Evolutionary conservation across 2,797 vertebrate species (phyloP).

Genomic region (Manis pentadactyla): DNA sequence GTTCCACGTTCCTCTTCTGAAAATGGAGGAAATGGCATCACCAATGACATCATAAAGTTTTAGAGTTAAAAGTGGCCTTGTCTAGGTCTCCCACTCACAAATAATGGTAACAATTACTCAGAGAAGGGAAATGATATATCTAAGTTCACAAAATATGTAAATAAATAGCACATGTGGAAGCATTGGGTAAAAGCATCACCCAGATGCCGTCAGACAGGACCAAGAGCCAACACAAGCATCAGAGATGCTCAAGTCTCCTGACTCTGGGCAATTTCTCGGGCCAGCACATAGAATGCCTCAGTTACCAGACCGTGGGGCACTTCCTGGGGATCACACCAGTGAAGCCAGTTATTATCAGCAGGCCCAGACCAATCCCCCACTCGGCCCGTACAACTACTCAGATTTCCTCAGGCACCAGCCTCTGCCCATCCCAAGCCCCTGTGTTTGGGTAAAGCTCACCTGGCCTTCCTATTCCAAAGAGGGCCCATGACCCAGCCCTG

Average conservation of each 20-base stretch:
- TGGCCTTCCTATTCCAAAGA: not conserved
- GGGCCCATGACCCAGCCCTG: not conserved
- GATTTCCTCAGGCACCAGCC: not conserved
- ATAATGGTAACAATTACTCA: not conserved
- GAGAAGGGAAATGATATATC: not conserved
- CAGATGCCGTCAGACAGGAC: not conserved
- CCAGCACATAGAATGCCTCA: not conserved
- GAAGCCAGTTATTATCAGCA: not conserved
- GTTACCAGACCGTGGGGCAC: not conserved
- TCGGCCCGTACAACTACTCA: not conserved
- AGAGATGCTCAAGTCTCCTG: not conserved
- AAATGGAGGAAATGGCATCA: not conserved
- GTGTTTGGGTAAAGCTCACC: not conserved
- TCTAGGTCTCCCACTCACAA: not conserved
- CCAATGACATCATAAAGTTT: not conserved
- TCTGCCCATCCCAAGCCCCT: not conserved
- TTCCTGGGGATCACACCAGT: not conserved
- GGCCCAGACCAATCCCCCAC: not conserved
- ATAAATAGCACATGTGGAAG: not conserved
- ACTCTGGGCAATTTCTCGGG: not conserved
- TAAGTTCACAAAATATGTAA: not conserved
- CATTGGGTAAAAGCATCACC: not conserved
- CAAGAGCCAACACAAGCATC: not conserved
- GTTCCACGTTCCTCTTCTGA: not conserved
- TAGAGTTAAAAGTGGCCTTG: not conserved